These are phyloP conservation scores for Morpho deidamia DNA, from an alignment of 2,888 invertebrate genomes.

Conservation along the genomic window DNA sequence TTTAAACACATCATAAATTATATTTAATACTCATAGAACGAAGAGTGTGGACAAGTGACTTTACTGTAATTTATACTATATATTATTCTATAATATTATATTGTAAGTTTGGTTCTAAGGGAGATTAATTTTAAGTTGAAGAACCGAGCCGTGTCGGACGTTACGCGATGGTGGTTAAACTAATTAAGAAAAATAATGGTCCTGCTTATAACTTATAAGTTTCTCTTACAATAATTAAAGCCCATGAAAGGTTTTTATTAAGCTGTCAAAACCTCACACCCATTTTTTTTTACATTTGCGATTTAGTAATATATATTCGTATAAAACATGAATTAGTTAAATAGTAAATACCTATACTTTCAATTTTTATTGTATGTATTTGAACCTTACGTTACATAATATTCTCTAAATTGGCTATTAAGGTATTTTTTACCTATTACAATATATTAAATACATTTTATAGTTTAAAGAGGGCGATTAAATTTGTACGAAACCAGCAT, in stretches of 20 bases:
- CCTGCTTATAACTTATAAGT: slow-evolving; percentile 50
- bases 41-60: slow-evolving; percentile 10
- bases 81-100: slow-evolving; percentile 15
- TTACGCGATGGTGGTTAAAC: slow-evolving; percentile 60
- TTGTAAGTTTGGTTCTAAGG: slow-evolving; percentile 18
- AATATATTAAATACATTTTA: no score
- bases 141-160: slow-evolving; percentile 41
- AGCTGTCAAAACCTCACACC: neutral
- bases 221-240: slow-evolving; percentile 33
- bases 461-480: no score
- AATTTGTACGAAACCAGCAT: no score
- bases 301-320: no score
- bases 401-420: no score
- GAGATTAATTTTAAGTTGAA: slow-evolving; percentile 28
- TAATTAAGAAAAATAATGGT: slow-evolving; percentile 59
- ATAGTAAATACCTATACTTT: no score
- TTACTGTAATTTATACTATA: slow-evolving; percentile 16
- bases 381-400: no score
- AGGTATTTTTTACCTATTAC: no score
- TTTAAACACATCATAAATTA: neutral
- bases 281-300: neutral
- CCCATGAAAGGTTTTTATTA: slow-evolving; percentile 17
- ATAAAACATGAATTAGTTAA: no score
- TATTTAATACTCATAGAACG: slow-evolving; percentile 4
- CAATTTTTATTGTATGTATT: no score